Evolutionary conservation across 2,888 invertebrate genomes (phyloP).

Genomic region (Tipula unca): DNA sequence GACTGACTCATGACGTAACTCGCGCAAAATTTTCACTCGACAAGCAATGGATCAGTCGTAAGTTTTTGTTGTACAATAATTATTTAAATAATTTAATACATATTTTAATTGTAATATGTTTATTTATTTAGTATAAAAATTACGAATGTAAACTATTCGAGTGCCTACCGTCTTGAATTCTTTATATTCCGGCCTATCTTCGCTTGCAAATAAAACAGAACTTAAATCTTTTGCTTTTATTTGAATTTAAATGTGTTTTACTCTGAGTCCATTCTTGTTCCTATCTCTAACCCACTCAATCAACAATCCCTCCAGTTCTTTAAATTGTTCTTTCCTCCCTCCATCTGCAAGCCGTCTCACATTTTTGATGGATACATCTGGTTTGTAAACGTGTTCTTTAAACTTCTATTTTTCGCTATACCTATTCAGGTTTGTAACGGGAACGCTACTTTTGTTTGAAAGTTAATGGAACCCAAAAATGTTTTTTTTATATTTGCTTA

Average conservation of each 20-base stretch:
- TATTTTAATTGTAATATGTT: too few relatives aligned
- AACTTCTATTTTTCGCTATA: too few relatives aligned
- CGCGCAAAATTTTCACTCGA: too few relatives aligned
- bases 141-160: too few relatives aligned
- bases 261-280: conserved; percentile 1
- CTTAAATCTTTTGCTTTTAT: too few relatives aligned
- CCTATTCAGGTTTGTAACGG: background rate
- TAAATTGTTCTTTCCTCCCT: background rate
- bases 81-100: too few relatives aligned
- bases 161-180: background rate
- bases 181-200: background rate
- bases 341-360: background rate
- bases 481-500: background rate
- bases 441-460: background rate
- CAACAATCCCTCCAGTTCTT: background rate
- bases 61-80: too few relatives aligned
- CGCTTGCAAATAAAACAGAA: background rate
- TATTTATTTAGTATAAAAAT: too few relatives aligned
- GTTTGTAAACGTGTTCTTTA: too few relatives aligned
- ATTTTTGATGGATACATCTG: background rate
- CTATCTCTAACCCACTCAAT: conserved; percentile 15
- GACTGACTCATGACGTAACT: too few relatives aligned
- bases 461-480: background rate
- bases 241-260: too few relatives aligned
- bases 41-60: too few relatives aligned